Base-by-base conservation (phyloP, 2,888 invertebrate genomes). In the Gortyna flavago region DNA sequence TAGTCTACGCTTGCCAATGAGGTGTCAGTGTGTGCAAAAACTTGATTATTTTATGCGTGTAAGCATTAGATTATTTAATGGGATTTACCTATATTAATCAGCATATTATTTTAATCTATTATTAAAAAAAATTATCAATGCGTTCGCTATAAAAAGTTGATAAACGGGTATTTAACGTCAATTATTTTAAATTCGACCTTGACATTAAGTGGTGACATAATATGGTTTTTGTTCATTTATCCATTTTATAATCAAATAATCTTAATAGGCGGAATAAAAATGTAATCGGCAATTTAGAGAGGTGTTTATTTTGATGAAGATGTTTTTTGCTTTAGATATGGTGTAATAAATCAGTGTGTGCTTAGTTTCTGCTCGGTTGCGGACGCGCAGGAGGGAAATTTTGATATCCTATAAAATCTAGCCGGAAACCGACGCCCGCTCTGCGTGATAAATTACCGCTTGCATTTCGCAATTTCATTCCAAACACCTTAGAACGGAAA, bases 321-420 rank as follows among this genome's bases (percentile, higher is more conserved):
- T 68, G 41, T 75, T 75, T 72, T 72, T 48, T 25, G 29, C 1
- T 64, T 59, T 72, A 66, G 75, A 57, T 80, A 76, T 67, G 38
- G 21, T 61, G 79, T 73, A 75, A 80, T 86, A 81, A 77, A 79
- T 86, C 66, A 72, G 79, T 74, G 74, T 77, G 80, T 66, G 48
- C 18, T 48, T n/a, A 73, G 48, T 83, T 81, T 78, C 77, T 77
- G 71, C n/a, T 74, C 72, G 70, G 67, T 64, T 77, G 68, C 81
- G 79, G 83, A 80, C 71, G 74, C 54, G 78, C 72, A 68, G 66
- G 59, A n/a, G 84, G 91, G 91, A 91, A 92, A 91, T 87, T 79
- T 77, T 88, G 89, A 93, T 92, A 92, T 92, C 92, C 92, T 91
- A 89, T 89, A 90, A 90, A 90, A 92, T 82, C 77, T 83, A 90